Percentiles rank a stretch among this genome's conserved stretches.
These are phyloP conservation scores for Eulithis testata DNA, from an alignment of 2,888 invertebrate species.

Conservation along the genomic window DNA sequence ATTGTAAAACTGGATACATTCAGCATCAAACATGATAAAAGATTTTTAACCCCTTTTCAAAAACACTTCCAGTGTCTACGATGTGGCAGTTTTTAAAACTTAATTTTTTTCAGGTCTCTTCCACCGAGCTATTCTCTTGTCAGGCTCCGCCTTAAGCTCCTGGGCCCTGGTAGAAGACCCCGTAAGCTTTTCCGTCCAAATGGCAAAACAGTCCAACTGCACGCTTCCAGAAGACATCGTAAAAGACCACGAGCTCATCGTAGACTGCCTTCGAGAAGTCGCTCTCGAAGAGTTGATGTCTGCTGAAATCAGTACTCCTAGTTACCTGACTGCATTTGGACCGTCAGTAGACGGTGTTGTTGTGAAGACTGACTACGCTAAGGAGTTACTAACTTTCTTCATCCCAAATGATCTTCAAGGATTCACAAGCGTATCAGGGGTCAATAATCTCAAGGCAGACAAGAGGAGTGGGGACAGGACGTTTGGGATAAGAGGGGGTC, in stretches of 20 bases:
- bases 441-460: slow-evolving; percentile 84
- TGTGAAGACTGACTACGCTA: slow-evolving; percentile 94
- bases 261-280: slow-evolving; percentile 92
- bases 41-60: too few species aligned
- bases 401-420: slow-evolving; percentile 87
- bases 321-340: slow-evolving; percentile 94
- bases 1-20: too few species aligned
- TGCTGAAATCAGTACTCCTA: slow-evolving; percentile 91
- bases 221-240: slow-evolving; percentile 92
- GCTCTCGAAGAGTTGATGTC: slow-evolving; percentile 89
- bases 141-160: slow-evolving; percentile 94
- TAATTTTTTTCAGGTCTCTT: slow-evolving; percentile 88
- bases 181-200: slow-evolving; percentile 91
- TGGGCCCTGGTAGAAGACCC: slow-evolving; percentile 96
- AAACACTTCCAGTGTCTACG: too few species aligned
- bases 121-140: slow-evolving; percentile 93
- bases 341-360: slow-evolving; percentile 98
- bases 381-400: slow-evolving; percentile 90
- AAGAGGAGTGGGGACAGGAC: slow-evolving; percentile 86
- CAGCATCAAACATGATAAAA: too few species aligned
- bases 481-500: slow-evolving; percentile 82
- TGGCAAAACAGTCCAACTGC: slow-evolving; percentile 93
- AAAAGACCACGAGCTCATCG: slow-evolving; percentile 93
- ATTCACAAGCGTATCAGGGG: slow-evolving; percentile 85
- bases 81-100: background rate